Conservation (phyloP, 1,140 invertebrate species). For the Rhysida immarginata region DNA sequence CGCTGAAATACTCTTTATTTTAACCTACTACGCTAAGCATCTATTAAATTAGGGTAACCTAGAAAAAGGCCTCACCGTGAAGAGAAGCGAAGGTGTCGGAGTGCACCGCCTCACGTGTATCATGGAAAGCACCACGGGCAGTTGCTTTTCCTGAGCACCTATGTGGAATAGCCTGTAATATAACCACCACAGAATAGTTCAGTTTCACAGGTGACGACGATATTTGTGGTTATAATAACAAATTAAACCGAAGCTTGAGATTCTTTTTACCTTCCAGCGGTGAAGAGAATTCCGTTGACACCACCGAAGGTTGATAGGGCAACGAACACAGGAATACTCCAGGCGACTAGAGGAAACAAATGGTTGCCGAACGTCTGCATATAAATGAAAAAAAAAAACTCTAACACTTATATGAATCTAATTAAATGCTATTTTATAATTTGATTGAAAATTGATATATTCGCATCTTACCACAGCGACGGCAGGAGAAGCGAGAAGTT, state of each 20-base stretch:
- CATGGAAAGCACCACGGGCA: constrained; percentile 59
- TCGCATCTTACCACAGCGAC: constrained; percentile 72
- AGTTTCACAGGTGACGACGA: no score
- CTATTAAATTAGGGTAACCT: no score
- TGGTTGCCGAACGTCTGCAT: constrained; percentile 56
- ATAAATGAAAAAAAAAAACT: no score
- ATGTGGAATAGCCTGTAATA: constrained; percentile 45
- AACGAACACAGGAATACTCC: constrained; percentile 76
- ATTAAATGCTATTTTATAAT: no score
- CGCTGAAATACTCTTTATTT: no score
- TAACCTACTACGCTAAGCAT: no score
- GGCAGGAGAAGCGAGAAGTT: constrained; percentile 59
- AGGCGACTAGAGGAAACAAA: constrained; percentile 55
- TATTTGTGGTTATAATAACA: no score
- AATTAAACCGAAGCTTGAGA: no score
- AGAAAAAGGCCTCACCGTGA: constrained; percentile 58
- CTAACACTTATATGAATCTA: no score
- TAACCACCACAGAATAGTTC: no score
- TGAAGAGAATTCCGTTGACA: constrained; percentile 83
- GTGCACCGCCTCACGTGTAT: constrained; percentile 58
- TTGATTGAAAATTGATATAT: no score
- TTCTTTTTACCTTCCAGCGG: constrained; percentile 51
- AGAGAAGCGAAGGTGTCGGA: constrained; percentile 61
- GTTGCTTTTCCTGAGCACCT: constrained; percentile 64
- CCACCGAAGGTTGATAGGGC: constrained; percentile 67